phyloP scores from a whole-genome alignment of 2,888 invertebrate genomes.

The Augochlorella aurata region DNA sequence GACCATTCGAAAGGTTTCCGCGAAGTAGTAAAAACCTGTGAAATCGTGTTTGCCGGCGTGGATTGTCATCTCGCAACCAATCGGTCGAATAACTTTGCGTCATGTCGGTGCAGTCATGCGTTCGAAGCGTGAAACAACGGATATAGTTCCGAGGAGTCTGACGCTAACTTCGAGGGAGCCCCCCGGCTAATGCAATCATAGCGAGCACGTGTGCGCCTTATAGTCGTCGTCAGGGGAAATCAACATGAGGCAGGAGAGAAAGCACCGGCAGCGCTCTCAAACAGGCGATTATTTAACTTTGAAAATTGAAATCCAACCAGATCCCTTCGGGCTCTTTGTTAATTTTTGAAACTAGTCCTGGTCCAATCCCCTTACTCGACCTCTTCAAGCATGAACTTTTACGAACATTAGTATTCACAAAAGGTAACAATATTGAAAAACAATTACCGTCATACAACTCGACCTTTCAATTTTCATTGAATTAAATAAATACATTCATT shows the following conservation, averaged over 20 bases:
- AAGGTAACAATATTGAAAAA: neutral
- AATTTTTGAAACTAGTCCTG: neutral
- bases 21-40: neutral
- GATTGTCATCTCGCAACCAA: neutral
- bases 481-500: no score
- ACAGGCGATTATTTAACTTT: neutral
- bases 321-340: neutral
- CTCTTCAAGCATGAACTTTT: neutral
- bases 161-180: neutral
- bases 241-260: slow-evolving; percentile 36
- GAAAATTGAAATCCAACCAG: neutral
- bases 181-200: neutral
- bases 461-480: no score
- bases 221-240: slow-evolving; percentile 24
- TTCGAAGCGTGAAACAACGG: neutral
- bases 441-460: no score
- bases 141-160: neutral
- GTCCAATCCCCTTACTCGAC: neutral
- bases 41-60: neutral
- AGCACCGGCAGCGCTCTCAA: slow-evolving; percentile 4
- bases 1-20: neutral
- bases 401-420: neutral
- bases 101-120: neutral
- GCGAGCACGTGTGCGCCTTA: slow-evolving; percentile 38
- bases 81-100: neutral